These are phyloP conservation scores for Branchellion lobata DNA, from an alignment of 2,888 invertebrate species.

Conservation along the genomic window DNA sequence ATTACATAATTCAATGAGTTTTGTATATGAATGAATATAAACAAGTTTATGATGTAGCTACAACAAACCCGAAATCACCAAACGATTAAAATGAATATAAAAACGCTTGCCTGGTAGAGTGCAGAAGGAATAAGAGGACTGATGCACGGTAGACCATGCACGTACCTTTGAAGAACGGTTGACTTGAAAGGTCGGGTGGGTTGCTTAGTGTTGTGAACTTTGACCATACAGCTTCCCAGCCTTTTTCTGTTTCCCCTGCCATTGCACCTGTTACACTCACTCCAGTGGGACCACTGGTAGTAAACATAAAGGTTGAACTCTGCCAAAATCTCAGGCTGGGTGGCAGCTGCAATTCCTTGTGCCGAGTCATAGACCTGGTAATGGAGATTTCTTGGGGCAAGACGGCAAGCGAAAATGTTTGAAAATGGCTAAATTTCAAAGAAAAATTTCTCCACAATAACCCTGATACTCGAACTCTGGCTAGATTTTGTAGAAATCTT, in stretches of 20 bases:
- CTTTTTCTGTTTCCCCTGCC: conserved; percentile 33
- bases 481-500: too few species aligned
- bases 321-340: conserved; percentile 27
- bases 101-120: neutral
- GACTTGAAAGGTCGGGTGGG: neutral
- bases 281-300: conserved; percentile 46
- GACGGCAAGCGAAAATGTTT: too few species aligned
- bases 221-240: conserved; percentile 45
- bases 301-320: conserved; percentile 44
- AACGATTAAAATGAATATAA: too few species aligned
- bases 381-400: too few species aligned
- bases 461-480: too few species aligned
- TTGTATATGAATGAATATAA: too few species aligned
- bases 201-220: conserved; percentile 12
- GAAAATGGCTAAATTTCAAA: too few species aligned
- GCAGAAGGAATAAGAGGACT: conserved; percentile 35
- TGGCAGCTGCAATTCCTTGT: neutral
- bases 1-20: too few species aligned
- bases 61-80: too few species aligned
- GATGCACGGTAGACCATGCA: conserved; percentile 40
- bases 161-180: neutral
- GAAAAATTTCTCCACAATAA: too few species aligned
- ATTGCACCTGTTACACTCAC: conserved; percentile 44
- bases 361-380: conserved; percentile 22
- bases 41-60: too few species aligned